A percentile compares a stretch with the other conserved stretches of the same genome.
Evolutionary conservation across 2,113 vertebrate species (phyloP).

Genomic region (Athene cunicularia): DNA sequence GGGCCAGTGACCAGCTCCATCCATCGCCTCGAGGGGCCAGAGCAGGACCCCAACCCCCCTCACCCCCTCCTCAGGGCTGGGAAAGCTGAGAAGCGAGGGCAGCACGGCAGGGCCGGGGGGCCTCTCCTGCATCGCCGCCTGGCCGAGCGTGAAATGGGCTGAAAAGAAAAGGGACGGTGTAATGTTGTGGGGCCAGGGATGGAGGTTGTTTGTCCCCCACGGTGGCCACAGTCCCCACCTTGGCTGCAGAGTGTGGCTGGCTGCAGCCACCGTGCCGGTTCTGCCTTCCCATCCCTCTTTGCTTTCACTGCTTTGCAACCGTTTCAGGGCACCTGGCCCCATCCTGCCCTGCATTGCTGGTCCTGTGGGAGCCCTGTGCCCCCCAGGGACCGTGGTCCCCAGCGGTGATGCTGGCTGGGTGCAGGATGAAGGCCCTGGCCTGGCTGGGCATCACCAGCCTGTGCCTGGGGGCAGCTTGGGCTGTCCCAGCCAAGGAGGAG

Average conservation of each 20-base stretch:
- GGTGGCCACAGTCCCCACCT: neutral
- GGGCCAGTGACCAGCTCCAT: neutral
- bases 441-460: slow-evolving; percentile 42
- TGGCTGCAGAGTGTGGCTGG: neutral
- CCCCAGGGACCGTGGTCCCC: accelerated
- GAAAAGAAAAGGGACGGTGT: neutral
- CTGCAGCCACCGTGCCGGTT: accelerated
- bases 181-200: neutral
- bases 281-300: neutral
- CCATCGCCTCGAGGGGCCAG: accelerated
- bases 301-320: neutral
- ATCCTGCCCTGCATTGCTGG: neutral
- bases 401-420: accelerated
- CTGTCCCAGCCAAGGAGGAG: neutral
- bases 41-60: neutral
- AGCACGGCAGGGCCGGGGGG: accelerated
- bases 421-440: slow-evolving; percentile 31
- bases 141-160: slow-evolving; percentile 18
- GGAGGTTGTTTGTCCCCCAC: neutral
- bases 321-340: accelerated
- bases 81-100: neutral
- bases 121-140: neutral
- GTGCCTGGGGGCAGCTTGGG: neutral
- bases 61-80: neutral
- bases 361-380: neutral